Conservation (phyloP, 2,888 invertebrate genomes). For the Diarsia brunnea region DNA sequence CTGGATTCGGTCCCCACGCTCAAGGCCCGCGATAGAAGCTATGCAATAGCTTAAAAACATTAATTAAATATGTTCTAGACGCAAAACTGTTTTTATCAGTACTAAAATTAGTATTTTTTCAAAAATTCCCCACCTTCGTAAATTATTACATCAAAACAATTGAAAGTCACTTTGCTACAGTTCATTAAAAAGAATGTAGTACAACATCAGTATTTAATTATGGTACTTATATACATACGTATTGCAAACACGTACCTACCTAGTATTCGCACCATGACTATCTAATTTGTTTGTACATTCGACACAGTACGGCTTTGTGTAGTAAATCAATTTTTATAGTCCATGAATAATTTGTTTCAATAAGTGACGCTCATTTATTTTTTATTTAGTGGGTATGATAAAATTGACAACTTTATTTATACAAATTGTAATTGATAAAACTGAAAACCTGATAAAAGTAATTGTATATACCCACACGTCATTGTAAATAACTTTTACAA, state of each 20-base stretch:
- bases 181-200: not conserved
- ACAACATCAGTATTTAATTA: slow-evolving; percentile 21
- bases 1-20: no score
- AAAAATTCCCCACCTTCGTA: not conserved
- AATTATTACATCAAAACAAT: not conserved
- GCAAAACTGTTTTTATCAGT: not conserved
- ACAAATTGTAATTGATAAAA: not conserved
- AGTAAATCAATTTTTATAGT: slow-evolving; percentile 38
- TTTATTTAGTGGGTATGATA: not conserved
- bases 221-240: not conserved
- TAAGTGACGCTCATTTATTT: slow-evolving; percentile 1
- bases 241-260: slow-evolving; percentile 19
- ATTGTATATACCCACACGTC: not conserved
- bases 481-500: not conserved
- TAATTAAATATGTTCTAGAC: not conserved
- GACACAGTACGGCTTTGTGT: slow-evolving; percentile 20
- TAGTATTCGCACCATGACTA: slow-evolving; percentile 14
- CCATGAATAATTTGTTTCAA: slow-evolving; percentile 40
- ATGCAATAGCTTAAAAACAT: no score
- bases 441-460: not conserved
- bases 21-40: no score
- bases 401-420: not conserved
- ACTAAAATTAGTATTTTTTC: no score
- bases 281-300: slow-evolving; percentile 28
- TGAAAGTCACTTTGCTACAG: not conserved